Conservation (phyloP, 2,113 vertebrate species). For the Nyctereutes procyonoides region DNA sequence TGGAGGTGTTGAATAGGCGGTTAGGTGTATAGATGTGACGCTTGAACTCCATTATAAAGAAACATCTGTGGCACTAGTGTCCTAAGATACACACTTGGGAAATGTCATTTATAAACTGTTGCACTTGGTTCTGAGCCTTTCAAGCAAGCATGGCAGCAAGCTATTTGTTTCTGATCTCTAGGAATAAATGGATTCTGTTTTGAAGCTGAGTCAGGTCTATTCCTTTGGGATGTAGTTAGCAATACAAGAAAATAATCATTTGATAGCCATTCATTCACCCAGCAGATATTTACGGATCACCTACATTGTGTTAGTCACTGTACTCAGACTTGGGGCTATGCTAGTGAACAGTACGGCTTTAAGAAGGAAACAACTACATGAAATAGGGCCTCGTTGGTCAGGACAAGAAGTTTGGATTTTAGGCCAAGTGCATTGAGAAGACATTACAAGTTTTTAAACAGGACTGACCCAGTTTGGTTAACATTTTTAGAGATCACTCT, state of each 20-base stretch:
- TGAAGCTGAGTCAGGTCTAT: neutral
- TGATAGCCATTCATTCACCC: neutral
- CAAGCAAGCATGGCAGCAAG: neutral
- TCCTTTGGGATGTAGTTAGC: neutral
- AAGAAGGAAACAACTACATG: neutral
- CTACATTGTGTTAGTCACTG: neutral
- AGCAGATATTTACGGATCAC: neutral
- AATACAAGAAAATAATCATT: neutral
- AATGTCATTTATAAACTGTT: neutral
- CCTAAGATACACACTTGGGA: neutral
- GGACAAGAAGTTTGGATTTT: conserved; percentile 1
- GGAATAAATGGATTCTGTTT: conserved; percentile 15
- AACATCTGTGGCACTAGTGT: neutral
- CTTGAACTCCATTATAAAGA: neutral
- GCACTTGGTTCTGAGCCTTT: neutral
- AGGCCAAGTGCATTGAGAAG: neutral
- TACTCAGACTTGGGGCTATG: neutral
- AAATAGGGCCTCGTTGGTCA: neutral
- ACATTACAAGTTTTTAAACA: neutral
- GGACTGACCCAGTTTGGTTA: neutral
- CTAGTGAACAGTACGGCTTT: neutral
- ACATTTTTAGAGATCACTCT: neutral
- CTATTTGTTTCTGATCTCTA: neutral
- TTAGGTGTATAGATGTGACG: neutral
- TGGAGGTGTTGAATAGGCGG: neutral